Conservation (phyloP, 2,797 vertebrate genomes). For the Cyprinodon diabolis region DNA sequence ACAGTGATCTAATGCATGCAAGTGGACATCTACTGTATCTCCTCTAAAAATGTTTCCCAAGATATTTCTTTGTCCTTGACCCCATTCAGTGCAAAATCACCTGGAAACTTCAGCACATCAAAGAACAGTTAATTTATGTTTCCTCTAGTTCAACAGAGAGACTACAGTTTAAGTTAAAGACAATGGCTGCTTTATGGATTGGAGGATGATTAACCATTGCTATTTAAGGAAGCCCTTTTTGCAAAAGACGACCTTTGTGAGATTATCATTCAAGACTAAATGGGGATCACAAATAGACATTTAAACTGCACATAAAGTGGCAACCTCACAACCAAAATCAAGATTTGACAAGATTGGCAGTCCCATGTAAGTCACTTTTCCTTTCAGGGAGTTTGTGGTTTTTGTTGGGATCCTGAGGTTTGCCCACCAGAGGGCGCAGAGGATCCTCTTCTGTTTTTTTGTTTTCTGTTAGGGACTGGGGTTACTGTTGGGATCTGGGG, state of each 20-base stretch:
- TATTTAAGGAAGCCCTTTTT: background rate
- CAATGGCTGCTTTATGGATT: background rate
- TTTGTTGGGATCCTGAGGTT: too few species aligned
- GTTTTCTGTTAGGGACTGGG: too few species aligned
- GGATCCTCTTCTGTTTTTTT: too few species aligned
- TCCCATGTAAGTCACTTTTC: background rate
- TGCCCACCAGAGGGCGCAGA: too few species aligned
- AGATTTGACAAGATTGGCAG: conserved; percentile 7
- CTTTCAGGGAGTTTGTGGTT: background rate
- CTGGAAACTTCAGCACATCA: too few species aligned
- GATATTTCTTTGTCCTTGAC: too few species aligned
- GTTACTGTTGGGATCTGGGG: too few species aligned
- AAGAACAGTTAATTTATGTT: background rate
- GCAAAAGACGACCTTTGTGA: background rate
- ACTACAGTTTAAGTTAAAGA: background rate
- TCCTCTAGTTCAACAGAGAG: background rate
- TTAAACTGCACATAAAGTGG: background rate
- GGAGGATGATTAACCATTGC: background rate
- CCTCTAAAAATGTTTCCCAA: too few species aligned
- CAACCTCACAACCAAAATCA: background rate
- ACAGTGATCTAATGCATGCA: too few species aligned
- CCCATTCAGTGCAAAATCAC: too few species aligned
- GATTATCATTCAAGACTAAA: background rate
- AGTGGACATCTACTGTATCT: too few species aligned
- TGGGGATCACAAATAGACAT: conserved; percentile 6